These are phyloP conservation scores for Lacanobia oleracea DNA, from an alignment of 2,888 invertebrate genomes.

Conservation along the genomic window DNA sequence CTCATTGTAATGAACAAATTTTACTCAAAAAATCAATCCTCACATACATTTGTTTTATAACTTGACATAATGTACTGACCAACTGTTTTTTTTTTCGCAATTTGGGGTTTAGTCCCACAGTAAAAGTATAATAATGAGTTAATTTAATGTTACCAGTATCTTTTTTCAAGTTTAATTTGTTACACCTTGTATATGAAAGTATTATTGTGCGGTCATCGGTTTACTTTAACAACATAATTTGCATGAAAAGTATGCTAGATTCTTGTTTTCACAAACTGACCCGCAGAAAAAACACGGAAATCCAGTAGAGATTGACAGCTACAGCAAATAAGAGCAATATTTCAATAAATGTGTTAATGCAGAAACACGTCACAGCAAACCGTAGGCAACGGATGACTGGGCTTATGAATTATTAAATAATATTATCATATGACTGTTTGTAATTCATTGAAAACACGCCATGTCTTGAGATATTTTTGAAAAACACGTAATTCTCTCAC, in stretches of 20 bases:
- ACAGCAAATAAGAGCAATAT: conserved; percentile 46
- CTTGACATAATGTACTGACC: too few species aligned
- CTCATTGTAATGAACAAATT: too few species aligned
- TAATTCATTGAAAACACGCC: conserved; percentile 38
- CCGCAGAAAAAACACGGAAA: conserved; percentile 6
- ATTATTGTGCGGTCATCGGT: background rate
- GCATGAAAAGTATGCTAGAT: conserved; percentile 16
- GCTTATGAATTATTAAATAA: conserved; percentile 57
- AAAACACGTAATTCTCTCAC: conserved; percentile 15
- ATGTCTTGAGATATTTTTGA: conserved; percentile 19
- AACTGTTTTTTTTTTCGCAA: too few species aligned
- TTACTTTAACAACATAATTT: background rate
- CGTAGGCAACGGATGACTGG: conserved; percentile 27
- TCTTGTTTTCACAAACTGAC: conserved; percentile 1
- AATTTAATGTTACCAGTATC: too few species aligned
- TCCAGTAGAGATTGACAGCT: conserved; percentile 8
- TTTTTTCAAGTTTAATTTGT: too few species aligned
- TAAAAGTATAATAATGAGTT: too few species aligned
- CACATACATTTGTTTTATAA: too few species aligned
- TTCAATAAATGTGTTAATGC: conserved; percentile 48
- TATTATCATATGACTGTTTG: conserved; percentile 39
- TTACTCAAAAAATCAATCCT: too few species aligned
- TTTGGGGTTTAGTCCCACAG: too few species aligned
- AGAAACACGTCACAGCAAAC: conserved; percentile 20
- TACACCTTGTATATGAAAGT: too few species aligned